Base-by-base conservation (phyloP, 30 jellyfish, hydroid and myxozoan genomes). In the Aurelia sp. region DNA sequence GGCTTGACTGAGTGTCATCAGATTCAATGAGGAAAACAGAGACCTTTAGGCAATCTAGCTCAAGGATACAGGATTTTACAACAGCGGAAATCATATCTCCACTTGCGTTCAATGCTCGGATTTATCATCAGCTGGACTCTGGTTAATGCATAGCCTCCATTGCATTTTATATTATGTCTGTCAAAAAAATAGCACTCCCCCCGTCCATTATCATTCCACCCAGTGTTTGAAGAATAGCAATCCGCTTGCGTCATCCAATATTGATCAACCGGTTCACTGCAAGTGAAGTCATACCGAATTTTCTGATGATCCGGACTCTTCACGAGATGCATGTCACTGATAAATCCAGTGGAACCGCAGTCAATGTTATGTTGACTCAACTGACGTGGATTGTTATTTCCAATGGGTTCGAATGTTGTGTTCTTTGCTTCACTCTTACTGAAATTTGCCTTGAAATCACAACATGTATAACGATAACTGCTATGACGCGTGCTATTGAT, bases 61-160 rank as follows among this genome's bases (percentile, higher is more conserved):
- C 71, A 61, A 61, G 23, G 23, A 18, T 22, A 18, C 71, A 61
- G 20, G 3, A 74, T 52, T 10, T 30, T 53, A n/a, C 85, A 74
- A 27, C 85, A 74, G 6, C 41, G n/a, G 22, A 17, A 74, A 9
- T 52, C 85, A 22, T 4, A 74, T 74, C 40, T 51, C 85, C 85
- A 74, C 12, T 21, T 53, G 22, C 37, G 57, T 10, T 13, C 3
- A 22, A 2, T n/a, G 62, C 63, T 23, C 51, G 52, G 30, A 0
- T 48, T 17, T 10, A 19, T 18, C 20, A 44, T 74, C 63, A 74
- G 12, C 51, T 51, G 27, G 62, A 50, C 71, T 50, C 57, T 6
- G 51, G 59, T 51, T 35, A 74, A 55, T 21, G n/a, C 64, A 57
- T n/a, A 74, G 4, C 73, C 85, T 18, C 30, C 33, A 23, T 13